These are phyloP conservation scores for Panagrolaimus sp. DNA, from an alignment of 1,140 invertebrate genomes.

Conservation along the genomic window DNA sequence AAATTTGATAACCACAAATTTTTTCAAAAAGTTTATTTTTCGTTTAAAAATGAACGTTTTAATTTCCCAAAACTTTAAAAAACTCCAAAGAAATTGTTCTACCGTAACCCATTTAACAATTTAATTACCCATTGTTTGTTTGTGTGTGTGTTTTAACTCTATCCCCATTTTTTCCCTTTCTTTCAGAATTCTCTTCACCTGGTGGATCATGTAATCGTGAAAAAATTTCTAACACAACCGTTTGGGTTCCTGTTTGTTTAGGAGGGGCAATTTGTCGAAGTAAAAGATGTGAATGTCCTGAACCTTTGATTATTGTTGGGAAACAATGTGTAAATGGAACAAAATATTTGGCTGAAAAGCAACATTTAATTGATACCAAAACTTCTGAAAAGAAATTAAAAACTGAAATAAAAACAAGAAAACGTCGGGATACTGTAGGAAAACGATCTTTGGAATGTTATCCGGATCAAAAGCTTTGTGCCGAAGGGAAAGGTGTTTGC, in stretches of 20 bases:
- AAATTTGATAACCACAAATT: too few species aligned
- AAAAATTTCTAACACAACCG: not conserved
- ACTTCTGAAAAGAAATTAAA: not conserved
- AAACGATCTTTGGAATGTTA: not conserved
- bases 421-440: not conserved
- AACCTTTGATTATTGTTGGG: not conserved
- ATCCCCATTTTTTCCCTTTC: not conserved
- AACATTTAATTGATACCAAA: not conserved
- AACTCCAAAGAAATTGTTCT: too few species aligned
- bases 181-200: not conserved
- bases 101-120: too few species aligned
- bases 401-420: not conserved
- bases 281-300: not conserved
- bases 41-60: too few species aligned
- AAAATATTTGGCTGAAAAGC: not conserved
- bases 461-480: conserved; percentile 10
- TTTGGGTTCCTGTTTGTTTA: not conserved
- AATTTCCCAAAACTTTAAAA: too few species aligned
- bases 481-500: conserved; percentile 15
- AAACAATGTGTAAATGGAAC: not conserved
- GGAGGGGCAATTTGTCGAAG: not conserved
- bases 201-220: not conserved
- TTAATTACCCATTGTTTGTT: too few species aligned
- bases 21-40: too few species aligned
- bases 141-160: not conserved